Conservation (phyloP, 1,140 invertebrate species). For the Achroia grisella region DNA sequence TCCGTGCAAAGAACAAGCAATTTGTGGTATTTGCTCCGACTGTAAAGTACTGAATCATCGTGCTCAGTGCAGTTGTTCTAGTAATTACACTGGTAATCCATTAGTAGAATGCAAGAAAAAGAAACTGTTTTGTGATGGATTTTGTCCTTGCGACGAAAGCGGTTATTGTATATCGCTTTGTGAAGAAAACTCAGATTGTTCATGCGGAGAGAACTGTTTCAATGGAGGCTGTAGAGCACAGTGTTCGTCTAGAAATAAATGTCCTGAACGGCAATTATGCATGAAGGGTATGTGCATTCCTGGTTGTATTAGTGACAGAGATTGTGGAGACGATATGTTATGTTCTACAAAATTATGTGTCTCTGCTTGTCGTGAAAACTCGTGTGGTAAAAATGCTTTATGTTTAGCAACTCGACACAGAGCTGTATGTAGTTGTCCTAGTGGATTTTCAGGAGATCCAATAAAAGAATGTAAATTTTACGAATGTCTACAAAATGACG, state of each 20-base stretch:
- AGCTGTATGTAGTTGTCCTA: conserved; percentile 89
- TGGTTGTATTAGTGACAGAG: conserved; percentile 86
- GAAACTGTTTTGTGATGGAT: conserved; percentile 79
- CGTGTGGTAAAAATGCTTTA: conserved; percentile 84
- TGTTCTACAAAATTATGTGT: conserved; percentile 84
- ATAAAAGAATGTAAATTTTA: conserved; percentile 82
- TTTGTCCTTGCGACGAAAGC: conserved; percentile 84
- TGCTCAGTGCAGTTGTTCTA: conserved; percentile 87
- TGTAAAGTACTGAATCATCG: conserved; percentile 89
- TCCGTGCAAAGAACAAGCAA: conserved; percentile 80
- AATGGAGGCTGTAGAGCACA: conserved; percentile 77
- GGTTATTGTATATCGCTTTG: conserved; percentile 86
- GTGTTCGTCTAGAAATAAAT: conserved; percentile 74
- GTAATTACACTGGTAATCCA: conserved; percentile 87
- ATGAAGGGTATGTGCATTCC: conserved; percentile 71
- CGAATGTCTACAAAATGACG: conserved; percentile 84
- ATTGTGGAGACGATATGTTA: conserved; percentile 84
- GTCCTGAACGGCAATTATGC: conserved; percentile 73
- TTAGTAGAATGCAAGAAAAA: conserved; percentile 80
- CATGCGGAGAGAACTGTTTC: conserved; percentile 82
- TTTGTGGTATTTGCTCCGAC: conserved; percentile 88
- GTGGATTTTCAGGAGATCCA: conserved; percentile 87
- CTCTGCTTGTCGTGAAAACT: conserved; percentile 81
- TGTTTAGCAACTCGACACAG: conserved; percentile 84
- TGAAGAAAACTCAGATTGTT: conserved; percentile 78